Percentiles rank a stretch among this genome's conserved stretches.
Evolutionary conservation across 2,888 invertebrate species (phyloP).

Genomic region (Hirtodrosophila alboralis): DNA sequence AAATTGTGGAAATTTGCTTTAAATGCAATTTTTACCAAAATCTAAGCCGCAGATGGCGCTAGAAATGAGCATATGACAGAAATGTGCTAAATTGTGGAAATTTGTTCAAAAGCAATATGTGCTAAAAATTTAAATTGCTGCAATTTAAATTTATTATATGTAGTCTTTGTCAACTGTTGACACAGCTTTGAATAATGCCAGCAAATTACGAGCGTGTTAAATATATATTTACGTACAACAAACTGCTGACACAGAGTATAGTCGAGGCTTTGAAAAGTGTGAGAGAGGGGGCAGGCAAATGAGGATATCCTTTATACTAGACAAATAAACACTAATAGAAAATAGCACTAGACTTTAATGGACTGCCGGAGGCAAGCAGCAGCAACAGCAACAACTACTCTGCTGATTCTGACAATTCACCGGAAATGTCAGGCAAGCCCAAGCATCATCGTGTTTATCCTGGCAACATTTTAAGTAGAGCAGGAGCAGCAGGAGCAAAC

Average conservation of each 20-base stretch:
- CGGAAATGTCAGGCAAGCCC: constrained; percentile 32
- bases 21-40: constrained; percentile 1
- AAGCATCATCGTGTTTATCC: constrained; percentile 1
- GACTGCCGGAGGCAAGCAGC: constrained; percentile 5
- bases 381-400: constrained; percentile 2
- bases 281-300: constrained; percentile 23
- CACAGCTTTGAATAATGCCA: constrained; percentile 5
- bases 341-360: constrained; percentile 23
- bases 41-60: too few relatives aligned
- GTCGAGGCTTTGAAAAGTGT: too few relatives aligned
- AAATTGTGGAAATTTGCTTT: not conserved
- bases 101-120: not conserved
- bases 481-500: not conserved
- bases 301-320: constrained; percentile 40
- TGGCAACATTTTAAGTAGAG: not conserved
- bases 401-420: constrained; percentile 4
- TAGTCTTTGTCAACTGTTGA: constrained; percentile 29
- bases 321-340: constrained; percentile 34
- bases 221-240: constrained; percentile 28
- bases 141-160: constrained; percentile 27
- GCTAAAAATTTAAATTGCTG: constrained; percentile 17
- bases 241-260: constrained; percentile 32
- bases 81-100: too few relatives aligned
- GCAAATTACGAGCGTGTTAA: constrained; percentile 17
- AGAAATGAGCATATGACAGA: too few relatives aligned